Evolutionary conservation across 2,888 invertebrate genomes (phyloP).

Genomic region (Rotaria macrura): DNA sequence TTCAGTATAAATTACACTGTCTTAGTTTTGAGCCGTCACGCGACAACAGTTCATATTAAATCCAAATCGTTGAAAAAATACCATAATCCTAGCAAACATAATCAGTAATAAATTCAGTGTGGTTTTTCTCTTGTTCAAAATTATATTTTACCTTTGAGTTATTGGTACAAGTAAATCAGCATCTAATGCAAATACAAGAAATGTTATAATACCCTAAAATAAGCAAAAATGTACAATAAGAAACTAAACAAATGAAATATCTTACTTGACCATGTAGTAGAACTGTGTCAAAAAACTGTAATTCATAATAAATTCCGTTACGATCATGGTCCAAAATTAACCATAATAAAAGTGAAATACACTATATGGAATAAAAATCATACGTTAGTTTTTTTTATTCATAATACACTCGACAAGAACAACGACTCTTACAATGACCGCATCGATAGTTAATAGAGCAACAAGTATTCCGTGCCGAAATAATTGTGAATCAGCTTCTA

Average conservation of each 20-base stretch:
- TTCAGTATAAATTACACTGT: too few species aligned
- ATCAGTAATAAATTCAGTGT: neutral
- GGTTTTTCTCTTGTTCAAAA: neutral
- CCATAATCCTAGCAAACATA: neutral
- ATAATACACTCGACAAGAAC: too few species aligned
- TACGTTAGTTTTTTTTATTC: too few species aligned
- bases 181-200: slow-evolving; percentile 76
- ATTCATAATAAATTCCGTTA: slow-evolving; percentile 72
- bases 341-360: slow-evolving; percentile 58
- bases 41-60: neutral
- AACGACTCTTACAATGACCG: neutral
- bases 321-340: slow-evolving; percentile 42
- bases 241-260: neutral
- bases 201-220: slow-evolving; percentile 64
- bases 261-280: slow-evolving; percentile 67
- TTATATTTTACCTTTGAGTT: slow-evolving; percentile 10
- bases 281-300: slow-evolving; percentile 79
- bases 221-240: slow-evolving; percentile 13
- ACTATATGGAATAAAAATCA: slow-evolving; percentile 52
- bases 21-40: too few species aligned
- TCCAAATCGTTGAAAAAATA: neutral
- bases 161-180: slow-evolving; percentile 56
- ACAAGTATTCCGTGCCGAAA: neutral
- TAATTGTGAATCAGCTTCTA: neutral
- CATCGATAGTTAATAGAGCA: neutral